phyloP scores from a whole-genome alignment of 2,888 invertebrate species.

The Andrena marginata region DNA sequence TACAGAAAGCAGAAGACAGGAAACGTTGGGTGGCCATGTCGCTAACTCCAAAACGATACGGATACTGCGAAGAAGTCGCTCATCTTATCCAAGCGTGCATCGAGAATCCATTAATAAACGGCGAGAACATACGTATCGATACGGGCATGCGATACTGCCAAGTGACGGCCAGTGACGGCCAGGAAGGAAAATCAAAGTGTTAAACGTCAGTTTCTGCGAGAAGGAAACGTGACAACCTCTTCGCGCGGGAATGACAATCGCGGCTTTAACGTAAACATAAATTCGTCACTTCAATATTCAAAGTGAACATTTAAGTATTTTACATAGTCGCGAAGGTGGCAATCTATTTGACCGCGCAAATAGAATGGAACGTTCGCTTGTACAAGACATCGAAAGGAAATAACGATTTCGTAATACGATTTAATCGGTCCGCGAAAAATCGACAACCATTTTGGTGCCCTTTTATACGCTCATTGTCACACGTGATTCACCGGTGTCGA shows the following conservation, averaged over 20 bases:
- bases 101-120: constrained; percentile 74
- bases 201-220: not conserved
- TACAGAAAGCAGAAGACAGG: constrained; percentile 13
- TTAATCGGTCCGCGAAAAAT: not conserved
- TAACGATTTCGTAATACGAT: not conserved
- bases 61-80: constrained; percentile 69
- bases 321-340: not conserved
- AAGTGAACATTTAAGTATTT: not conserved
- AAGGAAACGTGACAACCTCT: not conserved
- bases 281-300: not conserved
- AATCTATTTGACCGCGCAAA: not conserved
- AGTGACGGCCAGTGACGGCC: constrained; percentile 23
- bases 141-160: constrained; percentile 66
- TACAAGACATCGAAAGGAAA: not conserved
- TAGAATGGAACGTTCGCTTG: not conserved
- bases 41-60: constrained; percentile 65
- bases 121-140: constrained; percentile 62
- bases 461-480: too few species aligned
- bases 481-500: too few species aligned
- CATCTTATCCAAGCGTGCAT: constrained; percentile 71
- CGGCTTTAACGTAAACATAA: not conserved
- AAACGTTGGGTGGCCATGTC: constrained; percentile 36
- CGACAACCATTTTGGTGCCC: not conserved
- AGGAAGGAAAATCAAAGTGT: not conserved
- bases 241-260: not conserved